A percentile compares a stretch with the other conserved stretches of the same genome.
Evolutionary conservation across 1,140 invertebrate genomes (phyloP).

Genomic region (Eulimnadia texana): DNA sequence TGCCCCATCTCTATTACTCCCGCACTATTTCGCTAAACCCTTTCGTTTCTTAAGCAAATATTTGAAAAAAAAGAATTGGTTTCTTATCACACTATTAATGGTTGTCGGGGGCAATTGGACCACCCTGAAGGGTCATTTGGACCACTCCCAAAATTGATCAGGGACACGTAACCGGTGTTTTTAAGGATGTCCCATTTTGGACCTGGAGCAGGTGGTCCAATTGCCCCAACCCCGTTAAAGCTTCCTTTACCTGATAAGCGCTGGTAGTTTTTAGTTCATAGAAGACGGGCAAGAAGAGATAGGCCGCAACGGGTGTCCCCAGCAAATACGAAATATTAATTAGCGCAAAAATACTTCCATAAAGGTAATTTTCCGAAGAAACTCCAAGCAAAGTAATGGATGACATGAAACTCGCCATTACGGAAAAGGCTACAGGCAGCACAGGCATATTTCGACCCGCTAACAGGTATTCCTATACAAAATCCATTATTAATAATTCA

Average conservation of each 20-base stretch:
- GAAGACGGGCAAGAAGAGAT: conserved; percentile 79
- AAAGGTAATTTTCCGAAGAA: conserved; percentile 67
- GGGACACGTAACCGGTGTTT: too few species aligned
- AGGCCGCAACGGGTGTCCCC: conserved; percentile 60
- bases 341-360: conserved; percentile 64
- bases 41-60: too few species aligned
- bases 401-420: conserved; percentile 91
- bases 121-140: too few species aligned
- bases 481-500: conserved; percentile 6
- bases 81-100: too few species aligned
- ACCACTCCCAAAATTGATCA: too few species aligned
- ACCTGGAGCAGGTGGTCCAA: background rate
- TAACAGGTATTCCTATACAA: conserved; percentile 58
- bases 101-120: too few species aligned
- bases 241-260: conserved; percentile 58
- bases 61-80: too few species aligned
- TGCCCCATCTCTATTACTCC: too few species aligned
- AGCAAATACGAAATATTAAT: conserved; percentile 70
- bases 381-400: conserved; percentile 82
- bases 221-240: background rate
- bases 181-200: too few species aligned
- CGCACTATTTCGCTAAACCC: too few species aligned
- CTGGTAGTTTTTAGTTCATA: conserved; percentile 70
- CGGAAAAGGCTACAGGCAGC: conserved; percentile 64
- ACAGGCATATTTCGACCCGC: conserved; percentile 63